A percentile compares a stretch with the other conserved stretches of the same genome.
Evolutionary conservation across 2,113 vertebrate species (phyloP).

Genomic region (Coryphaenoides rupestris): DNA sequence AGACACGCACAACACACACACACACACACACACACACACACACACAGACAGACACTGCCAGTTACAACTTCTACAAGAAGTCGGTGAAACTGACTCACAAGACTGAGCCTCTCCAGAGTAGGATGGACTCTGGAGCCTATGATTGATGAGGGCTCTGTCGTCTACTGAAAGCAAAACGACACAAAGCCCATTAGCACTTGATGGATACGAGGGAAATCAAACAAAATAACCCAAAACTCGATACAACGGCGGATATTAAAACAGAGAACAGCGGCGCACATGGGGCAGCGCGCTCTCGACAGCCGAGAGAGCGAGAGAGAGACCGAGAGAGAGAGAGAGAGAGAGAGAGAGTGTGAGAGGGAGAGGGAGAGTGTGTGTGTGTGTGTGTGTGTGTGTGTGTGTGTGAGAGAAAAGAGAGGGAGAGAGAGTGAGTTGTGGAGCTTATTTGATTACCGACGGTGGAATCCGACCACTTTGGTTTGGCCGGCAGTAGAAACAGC

Average conservation of each 20-base stretch:
- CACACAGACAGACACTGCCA: slow-evolving; percentile 20
- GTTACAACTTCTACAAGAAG: slow-evolving; percentile 36
- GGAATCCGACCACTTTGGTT: slow-evolving; percentile 37
- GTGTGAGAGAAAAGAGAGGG: too few species aligned
- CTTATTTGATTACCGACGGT: slow-evolving; percentile 50
- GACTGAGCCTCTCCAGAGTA: slow-evolving; percentile 36
- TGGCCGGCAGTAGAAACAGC: slow-evolving; percentile 44
- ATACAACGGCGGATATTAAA: slow-evolving; percentile 24
- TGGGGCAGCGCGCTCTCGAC: slow-evolving; percentile 9
- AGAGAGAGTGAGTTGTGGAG: slow-evolving; percentile 41
- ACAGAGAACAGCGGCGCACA: neutral
- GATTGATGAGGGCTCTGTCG: slow-evolving; percentile 45
- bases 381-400: too few species aligned
- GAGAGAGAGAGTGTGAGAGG: too few species aligned
- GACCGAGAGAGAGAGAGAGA: too few species aligned
- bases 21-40: slow-evolving; percentile 15
- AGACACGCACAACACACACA: slow-evolving; percentile 15
- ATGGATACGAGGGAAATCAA: slow-evolving; percentile 44
- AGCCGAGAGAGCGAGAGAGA: slow-evolving; percentile 35
- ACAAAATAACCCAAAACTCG: slow-evolving; percentile 30
- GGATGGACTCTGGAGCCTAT: slow-evolving; percentile 38
- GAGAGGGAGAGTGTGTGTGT: too few species aligned
- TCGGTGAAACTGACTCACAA: slow-evolving; percentile 43
- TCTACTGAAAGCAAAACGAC: slow-evolving; percentile 26
- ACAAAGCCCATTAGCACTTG: slow-evolving; percentile 30